Base-by-base conservation (phyloP, 2,113 vertebrate genomes). In the Myxocyprinus asiaticus region DNA sequence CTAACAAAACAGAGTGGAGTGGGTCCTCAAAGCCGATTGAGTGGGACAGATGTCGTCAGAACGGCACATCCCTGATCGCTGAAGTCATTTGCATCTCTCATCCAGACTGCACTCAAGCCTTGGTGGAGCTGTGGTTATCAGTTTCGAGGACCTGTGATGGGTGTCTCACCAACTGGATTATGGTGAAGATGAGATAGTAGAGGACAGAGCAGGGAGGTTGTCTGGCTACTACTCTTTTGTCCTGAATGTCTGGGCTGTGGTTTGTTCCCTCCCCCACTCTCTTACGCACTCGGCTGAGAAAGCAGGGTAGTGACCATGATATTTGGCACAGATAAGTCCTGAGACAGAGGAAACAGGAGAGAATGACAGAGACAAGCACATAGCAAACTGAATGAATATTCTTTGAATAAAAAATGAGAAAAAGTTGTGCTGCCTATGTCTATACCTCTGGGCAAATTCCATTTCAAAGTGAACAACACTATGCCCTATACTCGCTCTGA, bases 61-160 rank as follows among this genome's bases (percentile, higher is more conserved):
- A 50, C 69, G 10, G 53, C 53, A 5, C 42, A 66, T 77, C 42
- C 12, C 67, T 77, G 80, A 69, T 56, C 48, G 7, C 48, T 64
- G 80, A 45, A 65, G 59, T 53, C 67, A 65, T 62, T 70, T 50
- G 4, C 68, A 73, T 55, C 78, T 64, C n/a, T 66, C 9, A 33
- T 61, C 10, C 69, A 58, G 62, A 71, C 61, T 17, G 15, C 59
- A 51, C 45, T 51, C 69, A 67, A 67, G 58, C 69, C 22, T 33
- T 80, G 62, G 59, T 74, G 50, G 53, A 17, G 62, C 4, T 48
- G 17, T 74, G 58, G 62, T 74, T 73, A 80, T 67, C 78, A 66
- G 50, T 33, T 48, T 73, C 9, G 69, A 15, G 63, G 71, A 48
- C 55, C 33, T 6, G 62, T 65, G 47, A 51, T 73, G 22, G 47